Evolutionary conservation across 1,140 invertebrate species (phyloP).

Genomic region (Drosophila arizonae): DNA sequence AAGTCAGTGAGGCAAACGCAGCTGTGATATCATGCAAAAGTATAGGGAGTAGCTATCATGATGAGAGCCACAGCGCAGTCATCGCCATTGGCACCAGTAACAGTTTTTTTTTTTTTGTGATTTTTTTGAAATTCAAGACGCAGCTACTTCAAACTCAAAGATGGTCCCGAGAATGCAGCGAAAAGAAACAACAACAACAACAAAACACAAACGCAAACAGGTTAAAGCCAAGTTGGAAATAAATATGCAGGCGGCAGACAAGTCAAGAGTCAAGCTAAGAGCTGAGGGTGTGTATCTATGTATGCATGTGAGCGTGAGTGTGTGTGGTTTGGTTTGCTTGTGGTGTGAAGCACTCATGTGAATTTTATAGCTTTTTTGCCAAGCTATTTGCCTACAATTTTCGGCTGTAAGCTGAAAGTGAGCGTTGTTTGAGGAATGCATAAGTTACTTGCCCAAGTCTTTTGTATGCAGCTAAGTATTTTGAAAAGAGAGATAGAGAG

Average conservation of each 20-base stretch:
- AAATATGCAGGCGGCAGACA: slow-evolving; percentile 57
- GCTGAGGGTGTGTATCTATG: slow-evolving; percentile 24
- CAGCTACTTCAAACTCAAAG: slow-evolving; percentile 27
- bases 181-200: slow-evolving; percentile 27
- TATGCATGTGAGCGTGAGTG: slow-evolving; percentile 2
- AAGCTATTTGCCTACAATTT: slow-evolving; percentile 42
- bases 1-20: slow-evolving; percentile 21
- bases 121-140: slow-evolving; percentile 63
- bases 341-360: slow-evolving; percentile 68
- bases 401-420: slow-evolving; percentile 62
- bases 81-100: slow-evolving; percentile 19
- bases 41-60: slow-evolving; percentile 36
- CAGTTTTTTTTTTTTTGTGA: slow-evolving; percentile 48
- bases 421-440: slow-evolving; percentile 44
- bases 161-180: slow-evolving; percentile 64
- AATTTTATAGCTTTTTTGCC: slow-evolving; percentile 58
- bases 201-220: slow-evolving; percentile 48
- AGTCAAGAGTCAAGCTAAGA: slow-evolving; percentile 63
- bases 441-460: slow-evolving; percentile 39
- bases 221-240: slow-evolving; percentile 52
- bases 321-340: slow-evolving; percentile 22
- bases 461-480: slow-evolving; percentile 18
- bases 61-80: slow-evolving; percentile 23
- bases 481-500: background rate
- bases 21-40: slow-evolving; percentile 31